Conservation (phyloP, 2,888 invertebrate genomes). For the Plebejus argus region DNA sequence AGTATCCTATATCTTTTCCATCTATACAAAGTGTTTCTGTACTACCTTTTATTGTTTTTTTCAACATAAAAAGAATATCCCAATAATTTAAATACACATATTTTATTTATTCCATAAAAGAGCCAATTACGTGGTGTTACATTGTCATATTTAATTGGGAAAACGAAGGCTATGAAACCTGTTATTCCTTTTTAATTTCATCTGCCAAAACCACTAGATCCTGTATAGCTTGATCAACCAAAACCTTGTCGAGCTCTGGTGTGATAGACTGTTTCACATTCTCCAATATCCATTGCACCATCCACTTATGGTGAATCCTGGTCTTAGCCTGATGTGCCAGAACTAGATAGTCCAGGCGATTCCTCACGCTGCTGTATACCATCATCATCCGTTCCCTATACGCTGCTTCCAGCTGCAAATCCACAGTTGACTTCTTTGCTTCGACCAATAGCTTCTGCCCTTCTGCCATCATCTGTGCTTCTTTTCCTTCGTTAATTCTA, state of each 20-base stretch:
- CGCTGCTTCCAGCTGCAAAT: constrained; percentile 95
- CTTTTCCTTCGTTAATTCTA: constrained; percentile 82
- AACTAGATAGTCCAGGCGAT: constrained; percentile 93
- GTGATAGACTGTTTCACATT: constrained; percentile 92
- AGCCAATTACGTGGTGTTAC: not conserved
- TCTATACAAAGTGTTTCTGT: too few species aligned
- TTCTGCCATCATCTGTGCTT: constrained; percentile 87
- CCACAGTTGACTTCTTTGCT: constrained; percentile 94
- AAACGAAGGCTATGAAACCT: not conserved
- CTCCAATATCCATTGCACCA: constrained; percentile 94
- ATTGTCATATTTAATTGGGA: not conserved
- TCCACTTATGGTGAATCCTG: constrained; percentile 93
- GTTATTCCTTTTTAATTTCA: constrained; percentile 36
- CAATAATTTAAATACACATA: not conserved
- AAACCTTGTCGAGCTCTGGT: constrained; percentile 93
- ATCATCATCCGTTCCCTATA: constrained; percentile 84
- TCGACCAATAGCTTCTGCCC: constrained; percentile 88
- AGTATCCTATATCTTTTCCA: too few species aligned
- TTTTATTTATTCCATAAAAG: not conserved
- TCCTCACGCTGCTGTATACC: constrained; percentile 83
- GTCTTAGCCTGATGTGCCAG: constrained; percentile 88
- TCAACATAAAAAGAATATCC: too few species aligned
- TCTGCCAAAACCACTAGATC: constrained; percentile 88
- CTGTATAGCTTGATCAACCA: constrained; percentile 90
- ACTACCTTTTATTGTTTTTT: too few species aligned